A percentile compares a stretch with the other conserved stretches of the same genome.
Evolutionary conservation across 2,113 vertebrate species (phyloP).

Genomic region (Upupa epops): DNA sequence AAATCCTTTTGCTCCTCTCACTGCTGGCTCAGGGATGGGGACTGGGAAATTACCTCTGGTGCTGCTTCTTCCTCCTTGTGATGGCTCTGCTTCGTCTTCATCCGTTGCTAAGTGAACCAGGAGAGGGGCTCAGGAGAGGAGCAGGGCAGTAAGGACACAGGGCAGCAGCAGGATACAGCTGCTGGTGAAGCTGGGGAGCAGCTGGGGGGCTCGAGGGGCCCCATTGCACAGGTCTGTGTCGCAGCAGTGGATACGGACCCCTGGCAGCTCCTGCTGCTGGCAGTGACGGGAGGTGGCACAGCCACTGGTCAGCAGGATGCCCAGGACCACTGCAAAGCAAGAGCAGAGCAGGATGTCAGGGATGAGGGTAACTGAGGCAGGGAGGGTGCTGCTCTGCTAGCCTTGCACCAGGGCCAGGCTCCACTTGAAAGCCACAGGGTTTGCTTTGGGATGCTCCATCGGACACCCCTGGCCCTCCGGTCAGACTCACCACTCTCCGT

Average conservation of each 20-base stretch:
- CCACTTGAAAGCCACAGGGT: not conserved
- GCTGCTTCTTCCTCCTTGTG: not conserved
- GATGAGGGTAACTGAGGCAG: not conserved
- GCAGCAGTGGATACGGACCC: slow-evolving; percentile 89
- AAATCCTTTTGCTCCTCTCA: not conserved
- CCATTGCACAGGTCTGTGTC: slow-evolving; percentile 82
- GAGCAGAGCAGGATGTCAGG: rapidly evolving
- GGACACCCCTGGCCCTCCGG: rapidly evolving
- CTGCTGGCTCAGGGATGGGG: not conserved
- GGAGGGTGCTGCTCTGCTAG: not conserved
- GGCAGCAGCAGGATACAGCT: not conserved
- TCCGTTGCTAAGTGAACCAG: not conserved
- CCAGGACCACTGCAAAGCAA: slow-evolving; percentile 80
- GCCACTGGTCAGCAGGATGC: slow-evolving; percentile 86
- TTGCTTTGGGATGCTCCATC: not conserved
- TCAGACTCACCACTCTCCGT: slow-evolving; percentile 87
- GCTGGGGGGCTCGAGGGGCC: slow-evolving; percentile 15
- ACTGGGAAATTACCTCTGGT: not conserved
- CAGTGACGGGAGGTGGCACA: slow-evolving; percentile 91
- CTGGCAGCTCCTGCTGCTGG: slow-evolving; percentile 90
- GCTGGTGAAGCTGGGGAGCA: rapidly evolving
- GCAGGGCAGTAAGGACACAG: not conserved
- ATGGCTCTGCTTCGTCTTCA: not conserved
- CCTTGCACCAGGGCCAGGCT: not conserved
- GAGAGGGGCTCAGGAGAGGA: slow-evolving; percentile 31